A percentile compares a stretch with the other conserved stretches of the same genome.
phyloP scores from a whole-genome alignment of 2,797 vertebrate genomes.

The Brotula barbata region DNA sequence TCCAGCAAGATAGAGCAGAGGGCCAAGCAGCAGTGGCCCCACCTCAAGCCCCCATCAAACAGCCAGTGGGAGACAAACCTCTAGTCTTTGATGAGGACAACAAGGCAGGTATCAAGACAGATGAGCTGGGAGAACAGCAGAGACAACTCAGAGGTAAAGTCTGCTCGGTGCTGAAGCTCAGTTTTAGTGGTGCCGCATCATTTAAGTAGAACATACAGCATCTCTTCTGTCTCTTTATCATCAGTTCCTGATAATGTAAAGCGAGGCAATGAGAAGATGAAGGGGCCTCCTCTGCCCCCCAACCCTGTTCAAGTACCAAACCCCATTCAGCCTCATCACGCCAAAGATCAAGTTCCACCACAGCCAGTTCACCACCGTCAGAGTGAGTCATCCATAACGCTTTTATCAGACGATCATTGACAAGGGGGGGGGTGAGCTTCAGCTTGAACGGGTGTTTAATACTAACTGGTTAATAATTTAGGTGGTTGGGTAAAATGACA shows the following conservation, averaged over 20 bases:
- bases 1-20: constrained; percentile 69
- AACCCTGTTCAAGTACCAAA: constrained; percentile 84
- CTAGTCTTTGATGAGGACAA: constrained; percentile 78
- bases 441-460: background rate
- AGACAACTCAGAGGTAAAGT: constrained; percentile 73
- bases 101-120: constrained; percentile 76
- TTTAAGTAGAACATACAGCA: background rate
- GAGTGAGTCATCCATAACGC: constrained; percentile 81
- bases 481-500: background rate
- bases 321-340: constrained; percentile 77
- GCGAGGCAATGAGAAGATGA: constrained; percentile 61
- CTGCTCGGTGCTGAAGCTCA: background rate
- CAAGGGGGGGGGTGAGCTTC: background rate
- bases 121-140: constrained; percentile 79
- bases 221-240: constrained; percentile 1
- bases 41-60: constrained; percentile 48
- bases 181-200: background rate
- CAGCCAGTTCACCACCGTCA: constrained; percentile 87
- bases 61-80: constrained; percentile 64
- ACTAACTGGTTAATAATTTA: background rate
- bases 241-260: constrained; percentile 76
- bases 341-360: constrained; percentile 73
- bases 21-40: constrained; percentile 41
- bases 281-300: constrained; percentile 77
- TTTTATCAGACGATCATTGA: background rate